Evolutionary conservation across 1,140 invertebrate genomes (phyloP).

Genomic region (Drosophila teissieri): DNA sequence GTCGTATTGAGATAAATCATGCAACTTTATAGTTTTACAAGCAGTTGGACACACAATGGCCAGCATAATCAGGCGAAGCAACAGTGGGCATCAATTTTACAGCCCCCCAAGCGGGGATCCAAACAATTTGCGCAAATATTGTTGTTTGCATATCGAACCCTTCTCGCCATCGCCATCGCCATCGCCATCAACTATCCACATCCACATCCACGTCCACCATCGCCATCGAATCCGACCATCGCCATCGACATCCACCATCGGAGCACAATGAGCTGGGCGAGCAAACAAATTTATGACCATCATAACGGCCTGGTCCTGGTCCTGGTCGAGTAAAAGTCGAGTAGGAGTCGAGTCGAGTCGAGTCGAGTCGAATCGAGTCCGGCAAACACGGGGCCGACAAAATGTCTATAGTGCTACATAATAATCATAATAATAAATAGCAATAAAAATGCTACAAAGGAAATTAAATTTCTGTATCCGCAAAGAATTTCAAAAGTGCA

Average conservation of each 20-base stretch:
- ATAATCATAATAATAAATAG: constrained; percentile 69
- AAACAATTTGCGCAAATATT: constrained; percentile 66
- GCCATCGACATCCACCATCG: background rate
- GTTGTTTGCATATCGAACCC: constrained; percentile 64
- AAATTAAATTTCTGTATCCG: constrained; percentile 66
- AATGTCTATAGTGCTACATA: constrained; percentile 55
- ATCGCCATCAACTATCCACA: constrained; percentile 2
- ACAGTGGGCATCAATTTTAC: constrained; percentile 56
- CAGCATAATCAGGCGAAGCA: constrained; percentile 53
- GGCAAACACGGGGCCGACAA: constrained; percentile 19
- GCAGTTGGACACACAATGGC: constrained; percentile 45
- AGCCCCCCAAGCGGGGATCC: constrained; percentile 15
- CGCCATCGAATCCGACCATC: constrained; percentile 1
- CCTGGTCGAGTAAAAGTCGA: background rate
- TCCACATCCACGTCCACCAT: constrained; percentile 13
- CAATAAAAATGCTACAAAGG: constrained; percentile 65
- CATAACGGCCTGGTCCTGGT: constrained; percentile 46
- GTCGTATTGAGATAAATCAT: constrained; percentile 42
- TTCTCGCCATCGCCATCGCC: constrained; percentile 28
- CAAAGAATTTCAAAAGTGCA: constrained; percentile 52
- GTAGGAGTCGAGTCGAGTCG: constrained; percentile 5
- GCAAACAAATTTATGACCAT: constrained; percentile 62
- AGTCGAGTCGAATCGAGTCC: constrained; percentile 4
- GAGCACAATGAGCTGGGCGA: constrained; percentile 44
- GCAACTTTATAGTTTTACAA: constrained; percentile 62